These are phyloP conservation scores for Antennarius maculatus DNA, from an alignment of 2,797 vertebrate species.

Conservation along the genomic window DNA sequence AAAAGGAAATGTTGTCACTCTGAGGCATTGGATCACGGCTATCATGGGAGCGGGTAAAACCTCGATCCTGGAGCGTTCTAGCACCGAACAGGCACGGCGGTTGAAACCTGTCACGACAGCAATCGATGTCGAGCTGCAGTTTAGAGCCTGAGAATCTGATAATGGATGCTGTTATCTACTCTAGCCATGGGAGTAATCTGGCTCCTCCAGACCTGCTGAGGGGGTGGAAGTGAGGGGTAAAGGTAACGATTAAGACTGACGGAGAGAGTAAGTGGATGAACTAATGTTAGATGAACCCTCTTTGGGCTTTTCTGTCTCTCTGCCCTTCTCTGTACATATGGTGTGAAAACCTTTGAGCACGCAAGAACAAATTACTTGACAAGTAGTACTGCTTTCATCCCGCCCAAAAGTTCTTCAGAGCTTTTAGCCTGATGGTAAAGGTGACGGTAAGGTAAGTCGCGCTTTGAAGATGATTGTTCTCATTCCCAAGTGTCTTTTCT, in stretches of 20 bases:
- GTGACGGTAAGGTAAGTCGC: conserved; percentile 12
- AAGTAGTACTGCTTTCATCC: not conserved
- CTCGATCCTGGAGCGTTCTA: conserved; percentile 20
- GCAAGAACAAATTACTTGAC: not conserved
- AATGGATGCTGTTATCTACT: conserved; percentile 70
- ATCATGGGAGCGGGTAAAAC: not conserved
- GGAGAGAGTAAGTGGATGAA: conserved; percentile 2
- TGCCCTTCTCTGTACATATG: not conserved
- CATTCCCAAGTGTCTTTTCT: not conserved
- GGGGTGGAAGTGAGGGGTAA: not conserved
- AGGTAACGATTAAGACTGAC: conserved; percentile 11
- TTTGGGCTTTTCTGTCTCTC: conserved; percentile 3
- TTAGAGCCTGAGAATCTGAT: conserved; percentile 71
- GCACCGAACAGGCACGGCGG: conserved; percentile 41
- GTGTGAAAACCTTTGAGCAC: conserved; percentile 1
- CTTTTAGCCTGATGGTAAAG: conserved; percentile 27
- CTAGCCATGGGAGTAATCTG: conserved; percentile 66
- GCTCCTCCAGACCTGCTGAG: conserved; percentile 56
- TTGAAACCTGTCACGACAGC: conserved; percentile 39
- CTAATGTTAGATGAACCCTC: conserved; percentile 33
- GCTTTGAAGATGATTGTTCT: not conserved
- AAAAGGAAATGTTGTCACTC: not conserved
- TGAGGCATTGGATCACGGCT: conserved; percentile 5
- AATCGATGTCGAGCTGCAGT: conserved; percentile 62
- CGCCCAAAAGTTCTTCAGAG: conserved; percentile 4